A percentile compares a stretch with the other conserved stretches of the same genome.
phyloP scores from a whole-genome alignment of 1,140 invertebrate species.

The Orchestia grillus region DNA sequence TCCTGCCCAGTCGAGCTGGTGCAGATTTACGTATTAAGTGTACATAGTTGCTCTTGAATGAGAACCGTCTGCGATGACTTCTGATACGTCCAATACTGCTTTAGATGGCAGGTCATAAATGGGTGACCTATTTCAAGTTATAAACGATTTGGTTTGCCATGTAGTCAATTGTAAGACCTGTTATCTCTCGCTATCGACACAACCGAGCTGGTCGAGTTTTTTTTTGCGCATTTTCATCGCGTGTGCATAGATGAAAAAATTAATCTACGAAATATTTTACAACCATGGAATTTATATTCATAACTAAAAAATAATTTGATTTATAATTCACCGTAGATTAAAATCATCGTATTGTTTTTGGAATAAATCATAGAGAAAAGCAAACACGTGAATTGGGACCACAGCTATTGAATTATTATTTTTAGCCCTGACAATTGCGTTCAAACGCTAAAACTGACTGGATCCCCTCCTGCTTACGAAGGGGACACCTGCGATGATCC shows the following conservation, averaged over 20 bases:
- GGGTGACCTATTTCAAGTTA: neutral
- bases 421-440: neutral
- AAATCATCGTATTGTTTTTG: neutral
- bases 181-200: neutral
- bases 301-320: too few species aligned
- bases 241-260: neutral
- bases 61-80: neutral
- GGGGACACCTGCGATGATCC: too few species aligned
- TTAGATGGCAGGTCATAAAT: neutral
- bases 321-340: neutral
- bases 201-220: neutral
- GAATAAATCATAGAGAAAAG: neutral
- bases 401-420: too few species aligned
- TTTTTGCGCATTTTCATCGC: neutral
- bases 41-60: neutral
- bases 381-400: neutral
- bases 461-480: too few species aligned
- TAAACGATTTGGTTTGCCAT: neutral
- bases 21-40: too few species aligned
- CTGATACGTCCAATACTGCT: neutral
- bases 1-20: too few species aligned
- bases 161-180: neutral
- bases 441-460: neutral
- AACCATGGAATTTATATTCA: too few species aligned
- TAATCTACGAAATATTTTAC: neutral